A percentile compares a stretch with the other conserved stretches of the same genome.
Evolutionary conservation across 2,113 vertebrate species (phyloP).

Genomic region (Ellobius talpinus): DNA sequence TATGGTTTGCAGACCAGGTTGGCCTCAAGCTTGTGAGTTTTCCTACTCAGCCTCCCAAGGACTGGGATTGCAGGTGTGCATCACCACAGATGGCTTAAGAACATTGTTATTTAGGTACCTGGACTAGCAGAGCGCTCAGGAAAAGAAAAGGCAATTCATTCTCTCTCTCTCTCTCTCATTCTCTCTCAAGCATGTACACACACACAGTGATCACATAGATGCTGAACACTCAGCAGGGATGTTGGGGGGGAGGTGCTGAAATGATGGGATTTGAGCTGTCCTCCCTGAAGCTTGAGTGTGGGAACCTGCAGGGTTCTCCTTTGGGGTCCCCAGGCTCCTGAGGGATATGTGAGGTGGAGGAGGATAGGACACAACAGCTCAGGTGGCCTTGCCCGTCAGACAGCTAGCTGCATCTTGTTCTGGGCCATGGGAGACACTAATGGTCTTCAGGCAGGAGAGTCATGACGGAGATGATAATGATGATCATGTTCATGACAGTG

Average conservation of each 20-base stretch:
- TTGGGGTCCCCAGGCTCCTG: accelerated
- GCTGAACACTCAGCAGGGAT: not conserved
- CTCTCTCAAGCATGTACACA: not conserved
- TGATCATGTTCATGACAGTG: not conserved
- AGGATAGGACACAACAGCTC: accelerated
- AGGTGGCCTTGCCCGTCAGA: not conserved
- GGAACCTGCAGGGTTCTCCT: not conserved
- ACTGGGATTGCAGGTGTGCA: not conserved
- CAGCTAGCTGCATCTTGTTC: not conserved
- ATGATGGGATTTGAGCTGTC: not conserved
- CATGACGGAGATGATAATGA: not conserved
- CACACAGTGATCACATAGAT: too few species aligned
- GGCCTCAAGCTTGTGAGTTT: not conserved
- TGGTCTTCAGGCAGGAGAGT: not conserved
- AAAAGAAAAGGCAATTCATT: not conserved
- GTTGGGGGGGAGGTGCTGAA: not conserved
- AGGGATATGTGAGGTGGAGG: not conserved
- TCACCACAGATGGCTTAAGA: not conserved
- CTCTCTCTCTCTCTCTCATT: not conserved
- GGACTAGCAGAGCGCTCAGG: not conserved
- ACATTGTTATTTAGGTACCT: too few species aligned
- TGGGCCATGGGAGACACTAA: not conserved
- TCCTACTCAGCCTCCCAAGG: not conserved
- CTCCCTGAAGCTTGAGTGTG: not conserved
- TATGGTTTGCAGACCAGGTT: not conserved